A percentile compares a stretch with the other conserved stretches of the same genome.
phyloP scores from a whole-genome alignment of 2,888 invertebrate genomes.

The Sphinx pinastri region DNA sequence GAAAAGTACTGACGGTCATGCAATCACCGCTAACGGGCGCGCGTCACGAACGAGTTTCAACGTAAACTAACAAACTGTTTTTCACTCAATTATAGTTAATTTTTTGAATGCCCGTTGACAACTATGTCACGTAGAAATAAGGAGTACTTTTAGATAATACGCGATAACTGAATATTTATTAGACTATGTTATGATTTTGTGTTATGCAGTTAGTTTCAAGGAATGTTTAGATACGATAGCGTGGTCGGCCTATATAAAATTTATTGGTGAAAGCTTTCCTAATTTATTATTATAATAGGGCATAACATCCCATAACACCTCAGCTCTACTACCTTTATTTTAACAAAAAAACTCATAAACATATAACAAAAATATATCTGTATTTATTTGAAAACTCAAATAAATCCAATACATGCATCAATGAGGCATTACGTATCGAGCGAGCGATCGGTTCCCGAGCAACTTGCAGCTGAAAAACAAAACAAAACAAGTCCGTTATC shows the following conservation, averaged over 20 bases:
- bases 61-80: constrained; percentile 34
- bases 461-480: constrained; percentile 52
- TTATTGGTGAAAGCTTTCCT: too few relatives aligned
- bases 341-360: not conserved
- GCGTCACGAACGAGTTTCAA: constrained; percentile 45
- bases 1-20: constrained; percentile 56
- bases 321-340: too few relatives aligned
- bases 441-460: constrained; percentile 41
- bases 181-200: not conserved
- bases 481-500: constrained; percentile 48
- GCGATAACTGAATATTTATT: constrained; percentile 18
- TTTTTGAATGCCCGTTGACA: constrained; percentile 34
- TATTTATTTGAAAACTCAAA: not conserved
- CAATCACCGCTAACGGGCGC: constrained; percentile 53
- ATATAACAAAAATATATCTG: not conserved
- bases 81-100: constrained; percentile 35
- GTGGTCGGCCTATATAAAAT: too few relatives aligned
- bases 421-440: not conserved
- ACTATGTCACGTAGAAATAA: constrained; percentile 18
- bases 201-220: not conserved
- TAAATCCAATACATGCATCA: not conserved
- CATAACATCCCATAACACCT: too few relatives aligned
- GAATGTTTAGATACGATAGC: not conserved
- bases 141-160: not conserved
- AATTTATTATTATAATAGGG: too few relatives aligned